Evolutionary conservation across 2,888 invertebrate species (phyloP), one percentile per base, ranked within the genome.

Genomic region (Ganaspis brasiliensis): DNA sequence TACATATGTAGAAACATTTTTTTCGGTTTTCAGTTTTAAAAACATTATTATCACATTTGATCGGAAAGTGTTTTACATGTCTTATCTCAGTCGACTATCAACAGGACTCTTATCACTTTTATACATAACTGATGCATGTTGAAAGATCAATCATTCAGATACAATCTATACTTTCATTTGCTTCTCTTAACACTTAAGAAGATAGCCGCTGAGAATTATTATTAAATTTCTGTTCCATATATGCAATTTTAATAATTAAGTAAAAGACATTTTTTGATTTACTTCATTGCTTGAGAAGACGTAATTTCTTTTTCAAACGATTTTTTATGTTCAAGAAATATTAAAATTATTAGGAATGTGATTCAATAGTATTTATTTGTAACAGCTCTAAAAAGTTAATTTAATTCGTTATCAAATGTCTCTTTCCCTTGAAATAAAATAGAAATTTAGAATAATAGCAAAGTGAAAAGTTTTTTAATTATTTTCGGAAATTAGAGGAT

Each of bases 401-500:
- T 9, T 56, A 24, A 56, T 21, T 56, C 12, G 24, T 56, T 56
- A 56, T 56, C 45, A 56, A 56, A 24, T 37, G 61, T 61, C 12
- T 37, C 19, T 4, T 35, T 35, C 37, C 4, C 9, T 16, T 49
- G 12, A 19, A 4, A 4, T 21, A 37, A 35, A n/a, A n/a, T 16
- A 16, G 2, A 16, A 37, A 12, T 10, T 9, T 35, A 16, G 19
- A 31, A 35, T 49, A 61, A 61, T 61, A 12, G 35, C 10, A 61
- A 35, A 19, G 1, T 9, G 61, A 61, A 61, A 37, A 61, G 61
- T 37, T 61, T 61, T 61, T 31, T 61, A 61, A 61, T 61, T 61
- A 61, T 61, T 31, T 61, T 21, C 37, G 72, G 24, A 71, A 49
- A 71, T n/a, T 2, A 55, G 19, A 52, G 16, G 31, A 71, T 71